Conservation (phyloP, 1,140 invertebrate species). For the Drosophila orena region DNA sequence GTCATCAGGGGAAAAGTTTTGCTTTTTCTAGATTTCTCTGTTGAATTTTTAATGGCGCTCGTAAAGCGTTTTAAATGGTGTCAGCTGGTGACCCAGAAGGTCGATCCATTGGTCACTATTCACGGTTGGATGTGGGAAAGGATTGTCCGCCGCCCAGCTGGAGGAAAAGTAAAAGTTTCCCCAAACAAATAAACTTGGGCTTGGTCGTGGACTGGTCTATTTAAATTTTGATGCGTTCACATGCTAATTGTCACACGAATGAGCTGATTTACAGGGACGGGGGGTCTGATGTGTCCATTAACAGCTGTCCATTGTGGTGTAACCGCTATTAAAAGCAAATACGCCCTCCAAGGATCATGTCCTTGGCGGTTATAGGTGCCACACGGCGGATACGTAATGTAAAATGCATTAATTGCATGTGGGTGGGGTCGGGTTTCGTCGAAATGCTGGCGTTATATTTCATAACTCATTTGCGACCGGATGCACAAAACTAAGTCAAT, state of each 20-base stretch:
- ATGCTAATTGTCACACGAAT: constrained; percentile 63
- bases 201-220: constrained; percentile 25
- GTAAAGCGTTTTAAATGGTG: constrained; percentile 42
- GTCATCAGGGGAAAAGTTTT: constrained; percentile 50
- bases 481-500: constrained; percentile 51
- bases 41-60: constrained; percentile 33
- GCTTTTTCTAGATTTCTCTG: constrained; percentile 44
- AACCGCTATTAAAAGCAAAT: constrained; percentile 22
- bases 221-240: constrained; percentile 64
- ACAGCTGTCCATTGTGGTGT: constrained; percentile 32
- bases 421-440: constrained; percentile 20
- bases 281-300: constrained; percentile 30
- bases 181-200: constrained; percentile 47
- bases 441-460: constrained; percentile 52
- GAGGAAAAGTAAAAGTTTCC: constrained; percentile 39
- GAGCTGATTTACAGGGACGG: constrained; percentile 9
- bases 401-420: constrained; percentile 4
- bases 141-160: constrained; percentile 33
- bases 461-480: constrained; percentile 69
- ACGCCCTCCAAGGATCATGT: constrained; percentile 22
- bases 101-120: constrained; percentile 1
- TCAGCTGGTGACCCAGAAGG: constrained; percentile 48
- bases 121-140: constrained; percentile 39
- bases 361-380: constrained; percentile 19
- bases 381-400: constrained; percentile 23